phyloP scores from a whole-genome alignment of 2,888 invertebrate species.

The Drosophila kambysellisi region DNA sequence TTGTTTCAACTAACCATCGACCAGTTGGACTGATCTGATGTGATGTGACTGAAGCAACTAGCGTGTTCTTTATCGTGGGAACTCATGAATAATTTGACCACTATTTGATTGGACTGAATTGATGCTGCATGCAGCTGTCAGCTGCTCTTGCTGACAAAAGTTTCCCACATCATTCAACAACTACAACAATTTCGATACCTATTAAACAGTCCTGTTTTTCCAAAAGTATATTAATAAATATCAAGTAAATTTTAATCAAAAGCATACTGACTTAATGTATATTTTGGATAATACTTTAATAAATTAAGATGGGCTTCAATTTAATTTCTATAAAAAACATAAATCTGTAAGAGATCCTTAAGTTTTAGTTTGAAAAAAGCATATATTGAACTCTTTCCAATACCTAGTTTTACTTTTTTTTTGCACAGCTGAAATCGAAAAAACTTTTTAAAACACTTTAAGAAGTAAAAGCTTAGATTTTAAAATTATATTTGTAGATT shows the following conservation, averaged over 20 bases:
- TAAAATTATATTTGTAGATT: too few relatives aligned
- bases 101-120: constrained; percentile 2
- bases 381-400: not conserved
- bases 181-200: constrained; percentile 1
- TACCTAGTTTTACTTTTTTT: not conserved
- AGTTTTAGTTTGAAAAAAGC: too few relatives aligned
- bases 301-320: not conserved
- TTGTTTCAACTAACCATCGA: constrained; percentile 19
- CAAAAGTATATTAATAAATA: not conserved
- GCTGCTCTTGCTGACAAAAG: constrained; percentile 8
- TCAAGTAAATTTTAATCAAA: not conserved
- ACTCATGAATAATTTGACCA: constrained; percentile 65
- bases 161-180: constrained; percentile 30
- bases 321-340: not conserved
- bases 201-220: not conserved
- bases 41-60: constrained; percentile 8
- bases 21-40: constrained; percentile 40
- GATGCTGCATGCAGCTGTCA: constrained; percentile 44
- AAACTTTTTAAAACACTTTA: too few relatives aligned
- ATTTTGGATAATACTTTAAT: not conserved
- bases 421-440: too few relatives aligned
- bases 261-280: not conserved
- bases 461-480: too few relatives aligned
- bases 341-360: not conserved
- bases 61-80: constrained; percentile 67